Conservation (phyloP, 2,797 vertebrate species). For the Myotis pilosus region DNA sequence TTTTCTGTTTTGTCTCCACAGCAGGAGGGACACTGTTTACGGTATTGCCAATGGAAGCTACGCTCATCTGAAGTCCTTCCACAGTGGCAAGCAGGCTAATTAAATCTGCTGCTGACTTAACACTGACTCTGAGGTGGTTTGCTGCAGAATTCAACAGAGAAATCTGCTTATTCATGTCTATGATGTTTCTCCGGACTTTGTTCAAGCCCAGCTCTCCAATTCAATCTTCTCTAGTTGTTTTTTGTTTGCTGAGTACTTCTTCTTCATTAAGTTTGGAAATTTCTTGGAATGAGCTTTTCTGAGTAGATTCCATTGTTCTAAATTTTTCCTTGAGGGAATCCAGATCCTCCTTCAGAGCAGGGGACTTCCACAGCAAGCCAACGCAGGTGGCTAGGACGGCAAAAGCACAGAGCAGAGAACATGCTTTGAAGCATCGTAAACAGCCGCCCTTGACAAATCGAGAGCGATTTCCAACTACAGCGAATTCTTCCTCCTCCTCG, state of each 20-base stretch:
- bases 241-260: conserved; percentile 91
- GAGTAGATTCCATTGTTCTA: conserved; percentile 90
- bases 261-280: conserved; percentile 94
- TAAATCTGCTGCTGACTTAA: conserved; percentile 95
- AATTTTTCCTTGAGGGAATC: not conserved
- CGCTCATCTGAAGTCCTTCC: conserved; percentile 97
- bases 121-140: conserved; percentile 92
- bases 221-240: conserved; percentile 91
- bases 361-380: not conserved
- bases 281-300: conserved; percentile 93
- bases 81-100: conserved; percentile 93
- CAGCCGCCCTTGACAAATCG: conserved; percentile 89
- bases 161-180: conserved; percentile 94
- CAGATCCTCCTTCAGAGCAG: not conserved
- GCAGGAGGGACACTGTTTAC: conserved; percentile 95
- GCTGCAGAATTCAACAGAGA: conserved; percentile 91
- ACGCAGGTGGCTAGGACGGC: not conserved
- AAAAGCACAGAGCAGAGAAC: not conserved
- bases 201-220: conserved; percentile 90
- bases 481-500: conserved; percentile 90
- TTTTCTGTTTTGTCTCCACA: conserved; percentile 90
- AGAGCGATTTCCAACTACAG: conserved; percentile 63
- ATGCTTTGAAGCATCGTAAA: not conserved
- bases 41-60: conserved; percentile 95
- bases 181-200: conserved; percentile 95